Evolutionary conservation across 2,113 vertebrate species (phyloP).

Genomic region (Perca flavescens): DNA sequence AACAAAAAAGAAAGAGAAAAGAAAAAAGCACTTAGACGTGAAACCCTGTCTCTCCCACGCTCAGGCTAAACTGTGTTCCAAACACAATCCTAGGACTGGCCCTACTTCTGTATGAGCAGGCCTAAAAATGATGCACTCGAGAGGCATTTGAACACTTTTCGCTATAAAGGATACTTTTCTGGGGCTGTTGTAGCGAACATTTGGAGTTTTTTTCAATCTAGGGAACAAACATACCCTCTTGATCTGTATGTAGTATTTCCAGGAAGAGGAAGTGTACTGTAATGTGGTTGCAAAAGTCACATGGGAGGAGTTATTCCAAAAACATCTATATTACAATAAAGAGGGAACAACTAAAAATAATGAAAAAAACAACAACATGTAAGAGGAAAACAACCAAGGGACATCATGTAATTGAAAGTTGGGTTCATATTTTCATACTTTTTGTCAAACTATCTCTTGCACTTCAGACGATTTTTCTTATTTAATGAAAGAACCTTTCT

Average conservation of each 20-base stretch:
- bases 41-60: slow-evolving; percentile 66
- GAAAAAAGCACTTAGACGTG: slow-evolving; percentile 78
- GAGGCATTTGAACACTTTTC: slow-evolving; percentile 69
- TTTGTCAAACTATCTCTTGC: slow-evolving; percentile 70
- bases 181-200: slow-evolving; percentile 38
- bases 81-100: slow-evolving; percentile 69
- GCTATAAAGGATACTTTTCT: slow-evolving; percentile 29
- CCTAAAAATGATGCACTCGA: slow-evolving; percentile 48
- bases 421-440: slow-evolving; percentile 64
- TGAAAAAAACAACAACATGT: slow-evolving; percentile 7
- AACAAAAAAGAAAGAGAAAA: slow-evolving; percentile 64
- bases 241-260: slow-evolving; percentile 37
- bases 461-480: slow-evolving; percentile 74
- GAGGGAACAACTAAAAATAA: slow-evolving; percentile 64
- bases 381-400: slow-evolving; percentile 66
- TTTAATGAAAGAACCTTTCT: slow-evolving; percentile 71
- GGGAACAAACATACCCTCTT: slow-evolving; percentile 27
- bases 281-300: slow-evolving; percentile 42
- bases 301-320: slow-evolving; percentile 62
- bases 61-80: slow-evolving; percentile 82
- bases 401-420: slow-evolving; percentile 53
- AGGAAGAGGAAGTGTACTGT: slow-evolving; percentile 38
- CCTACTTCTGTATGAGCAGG: slow-evolving; percentile 46
- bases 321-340: slow-evolving; percentile 43
- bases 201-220: slow-evolving; percentile 31